A percentile compares a stretch with the other conserved stretches of the same genome.
phyloP scores from a whole-genome alignment of 2,113 vertebrate species.

The Urocitellus parryii region DNA sequence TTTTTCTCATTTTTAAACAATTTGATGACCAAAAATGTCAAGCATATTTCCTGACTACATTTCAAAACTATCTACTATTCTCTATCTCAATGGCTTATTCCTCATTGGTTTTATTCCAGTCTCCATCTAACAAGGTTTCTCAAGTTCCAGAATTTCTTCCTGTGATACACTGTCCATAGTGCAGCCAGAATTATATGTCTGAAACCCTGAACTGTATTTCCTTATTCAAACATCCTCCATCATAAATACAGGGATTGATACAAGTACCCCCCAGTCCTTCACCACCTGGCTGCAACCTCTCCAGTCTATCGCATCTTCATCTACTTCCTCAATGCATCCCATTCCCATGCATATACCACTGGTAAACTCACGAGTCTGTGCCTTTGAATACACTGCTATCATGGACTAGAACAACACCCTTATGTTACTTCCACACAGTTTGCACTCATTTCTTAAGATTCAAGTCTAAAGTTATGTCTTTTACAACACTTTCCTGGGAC shows the following conservation, averaged over 20 bases:
- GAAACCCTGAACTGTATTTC: neutral
- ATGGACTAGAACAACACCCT: neutral
- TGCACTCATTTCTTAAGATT: neutral
- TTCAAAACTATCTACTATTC: neutral
- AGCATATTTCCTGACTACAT: neutral
- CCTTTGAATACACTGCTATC: neutral
- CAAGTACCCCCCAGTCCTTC: neutral
- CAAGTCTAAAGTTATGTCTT: neutral
- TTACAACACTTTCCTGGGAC: neutral
- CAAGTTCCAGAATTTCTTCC: neutral
- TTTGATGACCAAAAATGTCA: neutral
- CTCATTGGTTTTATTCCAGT: neutral
- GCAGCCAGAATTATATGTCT: neutral
- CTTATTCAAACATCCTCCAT: neutral
- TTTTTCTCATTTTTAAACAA: neutral
- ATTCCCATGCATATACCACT: neutral
- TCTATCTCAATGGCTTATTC: neutral
- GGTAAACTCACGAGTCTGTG: neutral
- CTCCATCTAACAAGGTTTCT: neutral
- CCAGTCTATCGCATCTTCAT: neutral
- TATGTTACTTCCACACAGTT: neutral
- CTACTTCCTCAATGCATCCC: neutral
- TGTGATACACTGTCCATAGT: neutral
- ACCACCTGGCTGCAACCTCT: neutral
- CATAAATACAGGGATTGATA: neutral